Evolutionary conservation across 2,113 vertebrate species (phyloP), one percentile per base, ranked within the genome.

Genomic region (Myotis brandtii): DNA sequence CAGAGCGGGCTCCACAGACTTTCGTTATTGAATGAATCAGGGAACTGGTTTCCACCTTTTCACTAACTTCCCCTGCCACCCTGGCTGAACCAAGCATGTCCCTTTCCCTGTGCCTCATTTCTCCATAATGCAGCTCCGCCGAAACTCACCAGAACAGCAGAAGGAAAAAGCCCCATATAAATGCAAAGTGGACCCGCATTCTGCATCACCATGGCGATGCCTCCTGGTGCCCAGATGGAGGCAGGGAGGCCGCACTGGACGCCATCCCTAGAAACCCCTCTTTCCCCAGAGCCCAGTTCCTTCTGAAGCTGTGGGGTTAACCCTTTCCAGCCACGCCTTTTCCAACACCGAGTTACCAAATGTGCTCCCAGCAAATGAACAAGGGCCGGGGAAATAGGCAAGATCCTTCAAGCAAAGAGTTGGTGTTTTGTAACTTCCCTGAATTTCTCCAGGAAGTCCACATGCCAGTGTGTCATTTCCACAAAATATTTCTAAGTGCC

Each of bases 241-340:
- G 32, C 37, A 66, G 69, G 69, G 66, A 62, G 75, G 37, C 37
- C 54, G 79, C 34, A 34, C 82, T 86, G 46, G 86, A 82, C 70
- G 66, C 59, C 79, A 27, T 37, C 32, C 40, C 52, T 66, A 30
- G 89, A 92, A 92, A 23, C 52, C 50, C 56, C n/a, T 79, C 67
- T 77, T 72, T 86, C 52, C 69, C 86, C 69, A 93, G 86, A 75
- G 79, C 48, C 66, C 50, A 50, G 0, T 64, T 86, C 59, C 80
- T 92, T 27, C 54, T 34, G 81, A 85, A 25, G 66, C 80, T 92
- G 84, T 83, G 32, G 6, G 48, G 43, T 95, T 80, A 73, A 91
- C 77, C n/a, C 48, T 88, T 56, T n/a, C 30, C 67, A 50, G 73
- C 11, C 50, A 72, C n/a, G 43, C 23, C 34, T 77, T 88, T 85